Evolutionary conservation across 2,113 vertebrate species (phyloP), one percentile per base, ranked within the genome.

Genomic region (Parotia lawesii): DNA sequence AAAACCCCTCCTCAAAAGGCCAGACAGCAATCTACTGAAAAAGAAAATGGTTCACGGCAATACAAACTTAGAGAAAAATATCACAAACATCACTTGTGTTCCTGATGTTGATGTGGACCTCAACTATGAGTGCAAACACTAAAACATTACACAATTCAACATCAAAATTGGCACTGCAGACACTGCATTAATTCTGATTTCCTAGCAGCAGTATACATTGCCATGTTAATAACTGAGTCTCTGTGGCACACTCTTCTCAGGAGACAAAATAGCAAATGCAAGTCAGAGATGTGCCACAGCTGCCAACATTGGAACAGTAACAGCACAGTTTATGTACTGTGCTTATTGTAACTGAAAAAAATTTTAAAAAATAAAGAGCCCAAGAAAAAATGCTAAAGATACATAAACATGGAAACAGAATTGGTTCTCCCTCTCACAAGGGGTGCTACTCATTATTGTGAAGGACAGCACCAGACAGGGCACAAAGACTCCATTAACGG

Each of bases 281-380:
- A 94, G 77, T 19, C n/a, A 48, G 87, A 92, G 85, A 82, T 67
- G 73, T 57, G 79, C 65, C 66, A 71, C 87, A 93, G 85, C 86
- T 94, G 93, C 94, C 48, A 44, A 42, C 27, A n/a, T 0, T 23
- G 27, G 45, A 95, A 93, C 81, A 94, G 67, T 37, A 91, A 78
- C 47, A 62, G 58, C 62, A 89, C 33, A 95, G 74, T 94, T 78
- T 51, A 61, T 25, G 42, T 33, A 79, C 74, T 58, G 51, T 17
- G 28, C 33, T 44, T 62, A 85, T n/a, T 91, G 51, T 27, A 78
- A 58, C 28, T 12, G 17, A 5, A 58, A 51, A 45, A 50, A 31
- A 37, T 10, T 19, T 2, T 22, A 40, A 33, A 35, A 42, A 50
- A n/a, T 3, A 79, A 64, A 42, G 6, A 67, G 23, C 13, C 31